Evolutionary conservation across 2,888 invertebrate genomes (phyloP), one percentile per base, ranked within the genome.

Genomic region (Phalera bucephala): DNA sequence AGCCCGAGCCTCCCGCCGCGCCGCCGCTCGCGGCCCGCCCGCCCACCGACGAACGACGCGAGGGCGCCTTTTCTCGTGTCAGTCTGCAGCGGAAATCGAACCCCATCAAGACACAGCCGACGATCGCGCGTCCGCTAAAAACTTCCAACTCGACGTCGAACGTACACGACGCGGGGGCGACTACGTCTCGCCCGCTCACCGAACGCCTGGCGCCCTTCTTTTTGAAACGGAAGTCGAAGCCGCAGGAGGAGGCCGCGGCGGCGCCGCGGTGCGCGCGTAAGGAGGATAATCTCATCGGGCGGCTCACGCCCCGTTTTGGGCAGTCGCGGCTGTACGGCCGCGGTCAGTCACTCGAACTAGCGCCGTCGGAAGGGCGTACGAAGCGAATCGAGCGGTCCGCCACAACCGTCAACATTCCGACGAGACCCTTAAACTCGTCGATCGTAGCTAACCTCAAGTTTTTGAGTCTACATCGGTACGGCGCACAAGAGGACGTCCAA

Each of bases 191-290:
- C 1, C 85, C 83, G 32, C 50, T 89, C 39, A 51, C 85, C n/a
- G 89, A 89, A 48, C 66, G 89, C 10, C 59, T 89, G 30, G 84
- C 89, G 43, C 88, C 89, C n/a, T 88, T 82, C 48, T 89, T 90
- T 49, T 64, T 88, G 4, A 90, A 89, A 52, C 83, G 81, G 59
- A 88, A 87, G 49, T 58, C 83, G 30, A 87, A 88, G 46, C 72
- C 72, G 14, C 42, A 74, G 8, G 83, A 80, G 19, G 80, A 78
- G 30, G 21, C 65, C 37, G 56, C 55, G 41, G 44, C 60, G 21
- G 52, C 60, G 6, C 57, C 54, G 26, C 46, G 76, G 37, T 45
- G 64, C 23, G 42, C 64, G 19, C 72, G 76, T 27, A 80, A 79
- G 63, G 81, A 86, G 53, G 87, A 85, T 36, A 86, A 86, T 54